Evolutionary conservation across 92 coral and sea anemone species (phyloP).

Genomic region (Scolanthus callimorphus): DNA sequence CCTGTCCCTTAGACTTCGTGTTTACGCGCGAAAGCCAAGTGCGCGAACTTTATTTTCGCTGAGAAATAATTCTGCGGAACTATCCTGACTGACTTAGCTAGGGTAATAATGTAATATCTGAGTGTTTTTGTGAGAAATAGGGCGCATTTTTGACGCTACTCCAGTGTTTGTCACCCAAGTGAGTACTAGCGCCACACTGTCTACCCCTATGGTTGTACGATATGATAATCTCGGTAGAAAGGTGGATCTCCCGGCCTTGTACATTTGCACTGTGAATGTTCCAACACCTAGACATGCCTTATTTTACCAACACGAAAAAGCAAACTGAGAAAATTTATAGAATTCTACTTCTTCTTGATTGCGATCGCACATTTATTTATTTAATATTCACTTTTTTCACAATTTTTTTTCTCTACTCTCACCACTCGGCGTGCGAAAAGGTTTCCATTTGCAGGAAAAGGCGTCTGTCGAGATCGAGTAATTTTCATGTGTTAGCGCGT

Average conservation of each 20-base stretch:
- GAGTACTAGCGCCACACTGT: constrained; percentile 86
- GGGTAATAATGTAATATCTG: not conserved
- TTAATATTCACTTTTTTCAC: too few relatives aligned
- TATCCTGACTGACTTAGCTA: not conserved
- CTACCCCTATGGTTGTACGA: constrained; percentile 56
- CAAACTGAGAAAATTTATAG: too few relatives aligned
- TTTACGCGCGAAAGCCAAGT: not conserved
- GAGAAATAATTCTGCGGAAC: not conserved
- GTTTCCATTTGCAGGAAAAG: too few relatives aligned
- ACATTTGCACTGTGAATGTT: too few relatives aligned
- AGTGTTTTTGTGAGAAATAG: constrained; percentile 40
- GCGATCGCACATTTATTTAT: too few relatives aligned
- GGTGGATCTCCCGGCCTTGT: constrained; percentile 2
- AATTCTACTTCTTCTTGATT: too few relatives aligned
- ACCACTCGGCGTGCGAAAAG: too few relatives aligned
- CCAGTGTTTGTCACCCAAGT: constrained; percentile 72
- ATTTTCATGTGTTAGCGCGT: too few relatives aligned
- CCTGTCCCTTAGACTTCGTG: not conserved
- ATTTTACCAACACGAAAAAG: too few relatives aligned
- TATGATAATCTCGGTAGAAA: constrained; percentile 5
- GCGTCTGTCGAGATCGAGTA: too few relatives aligned
- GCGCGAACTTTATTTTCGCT: not conserved
- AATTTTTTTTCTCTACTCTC: too few relatives aligned
- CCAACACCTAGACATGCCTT: too few relatives aligned
- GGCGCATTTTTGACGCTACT: constrained; percentile 44